Conservation (phyloP, 92 coral and sea anemone species). For the Zoanthus sansibaricus region DNA sequence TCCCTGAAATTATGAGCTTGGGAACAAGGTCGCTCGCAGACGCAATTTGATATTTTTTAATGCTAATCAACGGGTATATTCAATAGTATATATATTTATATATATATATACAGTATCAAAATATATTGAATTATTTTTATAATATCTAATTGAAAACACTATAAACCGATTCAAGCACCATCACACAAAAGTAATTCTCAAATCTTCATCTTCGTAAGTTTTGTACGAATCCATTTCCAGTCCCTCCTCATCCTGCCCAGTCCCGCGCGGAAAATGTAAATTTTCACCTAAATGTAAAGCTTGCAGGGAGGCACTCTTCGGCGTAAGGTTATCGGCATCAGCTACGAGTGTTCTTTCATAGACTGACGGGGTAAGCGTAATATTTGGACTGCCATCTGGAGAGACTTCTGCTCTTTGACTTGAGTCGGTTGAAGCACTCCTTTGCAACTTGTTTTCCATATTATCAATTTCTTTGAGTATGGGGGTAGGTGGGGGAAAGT, state of each 20-base stretch:
- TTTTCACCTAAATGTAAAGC: not conserved
- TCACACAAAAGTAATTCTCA: slow-evolving; percentile 93
- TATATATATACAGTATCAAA: no score
- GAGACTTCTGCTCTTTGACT: slow-evolving; percentile 22
- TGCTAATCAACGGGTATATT: no score
- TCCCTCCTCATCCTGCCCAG: slow-evolving; percentile 58
- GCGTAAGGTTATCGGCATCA: slow-evolving; percentile 61
- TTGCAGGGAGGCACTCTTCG: not conserved
- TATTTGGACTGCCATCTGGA: slow-evolving; percentile 56
- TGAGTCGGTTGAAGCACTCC: not conserved
- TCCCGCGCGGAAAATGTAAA: slow-evolving; percentile 14
- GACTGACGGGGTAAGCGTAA: slow-evolving; percentile 71
- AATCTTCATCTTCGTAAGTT: slow-evolving; percentile 82
- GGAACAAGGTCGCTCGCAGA: no score
- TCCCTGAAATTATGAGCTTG: no score
- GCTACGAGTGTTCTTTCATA: slow-evolving; percentile 77
- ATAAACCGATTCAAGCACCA: not conserved
- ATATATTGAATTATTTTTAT: no score
- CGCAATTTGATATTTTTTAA: no score
- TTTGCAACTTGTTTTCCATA: slow-evolving; percentile 4
- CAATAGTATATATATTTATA: no score
- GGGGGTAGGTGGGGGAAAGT: slow-evolving; percentile 88
- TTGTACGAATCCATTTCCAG: slow-evolving; percentile 77
- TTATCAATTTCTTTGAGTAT: slow-evolving; percentile 21
- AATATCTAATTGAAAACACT: no score